Evolutionary conservation across 2,113 vertebrate genomes (phyloP), one percentile per base, ranked within the genome.

Genomic region (Drymodes brunneopygia): DNA sequence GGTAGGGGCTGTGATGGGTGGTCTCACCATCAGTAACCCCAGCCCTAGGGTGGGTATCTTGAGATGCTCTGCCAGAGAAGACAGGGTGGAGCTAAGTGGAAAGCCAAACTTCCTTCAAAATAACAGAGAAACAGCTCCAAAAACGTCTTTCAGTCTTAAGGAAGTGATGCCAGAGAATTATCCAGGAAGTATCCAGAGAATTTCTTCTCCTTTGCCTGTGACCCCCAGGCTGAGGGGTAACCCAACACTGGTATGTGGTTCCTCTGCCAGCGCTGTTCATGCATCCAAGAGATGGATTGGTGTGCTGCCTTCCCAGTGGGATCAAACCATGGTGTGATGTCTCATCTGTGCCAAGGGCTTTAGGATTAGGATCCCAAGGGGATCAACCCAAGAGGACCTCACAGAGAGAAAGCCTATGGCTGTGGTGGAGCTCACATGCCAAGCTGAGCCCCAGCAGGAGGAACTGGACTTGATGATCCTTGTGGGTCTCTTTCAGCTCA

Each of bases 381-480:
- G n/a, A 24, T 82, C 58, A 54, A 20, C 35, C 40, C 28, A 15
- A 35, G 18, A 16, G 8, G 31, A 48, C 31, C 20, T 84, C 54
- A 11, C 0, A 1, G 27, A 45, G 20, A 40, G 33, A 54, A 40
- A 72, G 14, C 38, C 22, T 31, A 2, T 2, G 7, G 18, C 35
- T 13, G 0, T 8, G 5, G 11, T 21, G 5, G 12, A 86, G 22
- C 18, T 64, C 12, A 9, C 11, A 4, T 15, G 2, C 33, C 0
- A 0, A 24, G 21, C 36, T 65, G 31, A 86, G 13, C n/a, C 18
- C 25, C 1, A 3, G 15, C 29, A 54, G 56, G 22, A 86, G 24
- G 40, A 88, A 45, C 1, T 69, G 38, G 54, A 45, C 38, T 69
- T 31, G 12, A 31, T 75, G 21, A 22, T 78, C 45, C 23, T 53